Evolutionary conservation across 2,113 vertebrate genomes (phyloP).

Genomic region (Myotis brandtii): DNA sequence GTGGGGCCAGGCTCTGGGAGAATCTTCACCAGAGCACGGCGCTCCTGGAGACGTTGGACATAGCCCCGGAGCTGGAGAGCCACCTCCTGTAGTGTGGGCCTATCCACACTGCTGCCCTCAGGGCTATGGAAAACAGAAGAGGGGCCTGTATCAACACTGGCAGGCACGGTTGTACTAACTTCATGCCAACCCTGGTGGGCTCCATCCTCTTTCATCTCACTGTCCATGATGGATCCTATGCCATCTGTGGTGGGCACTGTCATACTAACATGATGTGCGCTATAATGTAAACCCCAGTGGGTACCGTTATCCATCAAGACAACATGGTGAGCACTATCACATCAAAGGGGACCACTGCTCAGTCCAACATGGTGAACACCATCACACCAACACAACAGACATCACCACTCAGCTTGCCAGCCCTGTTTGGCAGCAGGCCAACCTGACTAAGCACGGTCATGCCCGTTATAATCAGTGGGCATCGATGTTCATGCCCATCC

Average conservation of each 20-base stretch:
- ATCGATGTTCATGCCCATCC: background rate
- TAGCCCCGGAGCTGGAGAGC: slow-evolving; percentile 80
- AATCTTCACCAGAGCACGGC: slow-evolving; percentile 86
- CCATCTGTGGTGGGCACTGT: background rate
- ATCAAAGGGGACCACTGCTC: background rate
- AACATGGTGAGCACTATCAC: background rate
- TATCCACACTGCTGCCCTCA: background rate
- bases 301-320: background rate
- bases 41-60: slow-evolving; percentile 85
- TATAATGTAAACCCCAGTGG: background rate
- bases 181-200: background rate
- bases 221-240: background rate
- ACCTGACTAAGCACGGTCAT: background rate
- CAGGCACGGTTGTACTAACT: background rate
- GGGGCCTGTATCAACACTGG: background rate
- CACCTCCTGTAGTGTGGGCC: slow-evolving; percentile 74
- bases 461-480: background rate
- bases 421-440: background rate
- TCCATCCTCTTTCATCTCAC: background rate
- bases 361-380: too few species aligned
- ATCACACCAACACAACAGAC: background rate
- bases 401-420: background rate
- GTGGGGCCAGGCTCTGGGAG: slow-evolving; percentile 69
- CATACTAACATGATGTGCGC: background rate
- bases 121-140: slow-evolving; percentile 36